Percentiles rank a stretch among this genome's conserved stretches.
Conservation (phyloP, 2,888 invertebrate species). For the Lasioglossum marginatum region DNA sequence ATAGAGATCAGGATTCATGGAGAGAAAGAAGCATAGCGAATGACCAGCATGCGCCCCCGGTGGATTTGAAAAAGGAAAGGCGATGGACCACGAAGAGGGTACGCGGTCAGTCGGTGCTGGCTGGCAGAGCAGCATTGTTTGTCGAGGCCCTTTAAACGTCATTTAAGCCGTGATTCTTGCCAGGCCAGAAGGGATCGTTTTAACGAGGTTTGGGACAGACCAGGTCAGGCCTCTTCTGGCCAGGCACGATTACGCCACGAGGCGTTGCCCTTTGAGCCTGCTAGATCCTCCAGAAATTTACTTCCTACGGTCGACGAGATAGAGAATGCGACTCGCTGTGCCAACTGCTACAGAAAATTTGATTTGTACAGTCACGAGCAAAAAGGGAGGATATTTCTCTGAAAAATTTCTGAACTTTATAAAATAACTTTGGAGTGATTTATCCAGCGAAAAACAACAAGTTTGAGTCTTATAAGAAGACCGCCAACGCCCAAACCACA, state of each 20-base stretch:
- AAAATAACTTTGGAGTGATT: too few species aligned
- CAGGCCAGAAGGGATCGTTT: constrained; percentile 74
- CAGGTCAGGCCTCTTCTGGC: constrained; percentile 67
- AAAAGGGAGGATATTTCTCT: neutral
- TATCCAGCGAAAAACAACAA: too few species aligned
- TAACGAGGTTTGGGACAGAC: constrained; percentile 72
- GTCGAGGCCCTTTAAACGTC: constrained; percentile 73
- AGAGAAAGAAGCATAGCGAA: constrained; percentile 23
- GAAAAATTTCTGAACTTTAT: too few species aligned
- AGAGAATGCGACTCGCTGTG: constrained; percentile 43
- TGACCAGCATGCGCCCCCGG: constrained; percentile 8
- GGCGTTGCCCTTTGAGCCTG: constrained; percentile 67
- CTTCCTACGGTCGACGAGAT: constrained; percentile 57
- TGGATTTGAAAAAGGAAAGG: constrained; percentile 25
- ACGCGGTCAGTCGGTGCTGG: constrained; percentile 44
- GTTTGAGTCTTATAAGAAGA: too few species aligned
- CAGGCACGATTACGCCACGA: constrained; percentile 62
- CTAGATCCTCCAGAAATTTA: constrained; percentile 40
- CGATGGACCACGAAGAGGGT: constrained; percentile 17
- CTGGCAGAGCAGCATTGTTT: constrained; percentile 64
- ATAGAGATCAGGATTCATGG: neutral
- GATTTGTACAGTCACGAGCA: neutral
- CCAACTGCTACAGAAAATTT: constrained; percentile 62
- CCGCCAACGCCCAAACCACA: neutral
- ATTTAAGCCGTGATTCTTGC: constrained; percentile 76